A percentile compares a stretch with the other conserved stretches of the same genome.
Evolutionary conservation across 2,797 vertebrate genomes (phyloP).

Genomic region (Micropoecilia bifurca): DNA sequence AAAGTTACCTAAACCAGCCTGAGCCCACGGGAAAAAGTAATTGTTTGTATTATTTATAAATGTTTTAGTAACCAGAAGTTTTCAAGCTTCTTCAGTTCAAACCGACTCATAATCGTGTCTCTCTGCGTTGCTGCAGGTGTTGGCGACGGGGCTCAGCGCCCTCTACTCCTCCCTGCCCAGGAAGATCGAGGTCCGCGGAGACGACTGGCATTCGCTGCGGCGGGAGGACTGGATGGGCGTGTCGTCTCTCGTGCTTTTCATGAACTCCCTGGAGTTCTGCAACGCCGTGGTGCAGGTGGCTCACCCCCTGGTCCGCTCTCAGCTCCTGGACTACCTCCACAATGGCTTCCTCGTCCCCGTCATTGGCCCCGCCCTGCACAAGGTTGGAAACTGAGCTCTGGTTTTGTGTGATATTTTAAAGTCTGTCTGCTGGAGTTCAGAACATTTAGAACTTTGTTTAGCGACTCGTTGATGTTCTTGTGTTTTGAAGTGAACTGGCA

Average conservation of each 20-base stretch:
- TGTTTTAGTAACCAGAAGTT: background rate
- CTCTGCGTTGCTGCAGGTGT: slow-evolving; percentile 79
- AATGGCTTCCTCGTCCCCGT: slow-evolving; percentile 96
- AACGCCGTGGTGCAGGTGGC: slow-evolving; percentile 96
- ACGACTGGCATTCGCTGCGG: slow-evolving; percentile 95
- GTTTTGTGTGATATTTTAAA: background rate
- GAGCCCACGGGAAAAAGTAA: background rate
- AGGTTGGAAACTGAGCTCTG: slow-evolving; percentile 64
- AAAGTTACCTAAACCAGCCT: background rate
- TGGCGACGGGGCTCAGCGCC: slow-evolving; percentile 95
- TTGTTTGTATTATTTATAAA: background rate
- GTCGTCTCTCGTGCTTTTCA: slow-evolving; percentile 92
- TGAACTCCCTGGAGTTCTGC: slow-evolving; percentile 98
- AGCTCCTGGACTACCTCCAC: slow-evolving; percentile 96
- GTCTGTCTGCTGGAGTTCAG: background rate
- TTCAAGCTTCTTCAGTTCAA: background rate
- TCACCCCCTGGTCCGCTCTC: slow-evolving; percentile 91
- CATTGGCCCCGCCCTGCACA: slow-evolving; percentile 93
- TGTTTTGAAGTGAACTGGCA: background rate
- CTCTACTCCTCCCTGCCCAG: slow-evolving; percentile 97
- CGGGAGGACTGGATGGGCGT: slow-evolving; percentile 95
- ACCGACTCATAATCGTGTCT: background rate
- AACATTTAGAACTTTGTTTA: background rate
- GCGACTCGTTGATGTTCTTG: background rate
- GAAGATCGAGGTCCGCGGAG: slow-evolving; percentile 93